Conservation (phyloP, 2,888 invertebrate genomes). For the Aethes cnicana region DNA sequence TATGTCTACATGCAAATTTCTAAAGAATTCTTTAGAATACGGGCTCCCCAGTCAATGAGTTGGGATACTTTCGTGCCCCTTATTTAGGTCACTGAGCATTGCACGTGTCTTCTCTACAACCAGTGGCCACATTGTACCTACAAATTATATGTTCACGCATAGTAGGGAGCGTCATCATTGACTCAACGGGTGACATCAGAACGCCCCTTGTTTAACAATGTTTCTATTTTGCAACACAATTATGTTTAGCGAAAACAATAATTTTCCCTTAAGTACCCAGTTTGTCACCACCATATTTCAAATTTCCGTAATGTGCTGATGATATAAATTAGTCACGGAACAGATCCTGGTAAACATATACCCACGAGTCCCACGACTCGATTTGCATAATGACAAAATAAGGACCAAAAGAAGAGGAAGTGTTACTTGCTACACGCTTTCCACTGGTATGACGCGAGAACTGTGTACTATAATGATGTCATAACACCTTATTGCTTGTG, state of each 20-base stretch:
- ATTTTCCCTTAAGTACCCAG: not conserved
- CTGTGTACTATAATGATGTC: no score
- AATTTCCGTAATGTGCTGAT: slow-evolving; percentile 8
- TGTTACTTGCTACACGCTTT: no score
- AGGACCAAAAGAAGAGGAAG: slow-evolving; percentile 23
- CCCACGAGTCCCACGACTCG: slow-evolving; percentile 6
- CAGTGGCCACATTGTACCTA: not conserved
- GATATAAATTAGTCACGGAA: not conserved
- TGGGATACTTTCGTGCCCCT: slow-evolving; percentile 7
- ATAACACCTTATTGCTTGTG: not conserved
- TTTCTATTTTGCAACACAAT: slow-evolving; percentile 3
- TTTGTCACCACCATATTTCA: not conserved
- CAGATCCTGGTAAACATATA: slow-evolving; percentile 2
- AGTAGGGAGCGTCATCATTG: slow-evolving; percentile 7
- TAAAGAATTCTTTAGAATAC: slow-evolving; percentile 10
- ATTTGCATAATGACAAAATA: slow-evolving; percentile 19
- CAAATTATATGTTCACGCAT: not conserved
- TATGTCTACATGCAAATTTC: slow-evolving; percentile 8
- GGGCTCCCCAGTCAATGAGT: slow-evolving; percentile 22
- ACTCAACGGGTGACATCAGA: slow-evolving; percentile 20
- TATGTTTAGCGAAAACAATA: not conserved
- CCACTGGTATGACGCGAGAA: no score
- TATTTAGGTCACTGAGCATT: slow-evolving; percentile 21
- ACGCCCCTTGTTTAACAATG: not conserved
- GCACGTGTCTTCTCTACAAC: slow-evolving; percentile 7